These are phyloP conservation scores for Cephonodes hylas DNA, from an alignment of 2,888 invertebrate genomes.

Conservation along the genomic window DNA sequence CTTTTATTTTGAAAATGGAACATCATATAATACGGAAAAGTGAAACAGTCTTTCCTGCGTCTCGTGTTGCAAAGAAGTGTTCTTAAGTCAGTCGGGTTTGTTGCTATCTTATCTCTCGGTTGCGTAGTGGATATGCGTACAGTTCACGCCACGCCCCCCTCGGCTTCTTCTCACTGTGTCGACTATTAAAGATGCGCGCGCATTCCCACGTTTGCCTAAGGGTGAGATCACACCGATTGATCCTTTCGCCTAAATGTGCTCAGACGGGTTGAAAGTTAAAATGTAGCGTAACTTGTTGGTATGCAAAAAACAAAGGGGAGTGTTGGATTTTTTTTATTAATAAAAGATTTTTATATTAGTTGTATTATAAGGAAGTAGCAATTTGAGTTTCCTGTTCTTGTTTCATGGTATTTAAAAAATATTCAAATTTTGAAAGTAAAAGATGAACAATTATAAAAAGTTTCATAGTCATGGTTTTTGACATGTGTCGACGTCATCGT, in stretches of 20 bases:
- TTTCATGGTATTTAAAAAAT: no score
- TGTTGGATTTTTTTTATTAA: no score
- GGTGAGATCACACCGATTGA: constrained; percentile 53
- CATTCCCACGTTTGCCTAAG: constrained; percentile 58
- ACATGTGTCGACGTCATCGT: constrained; percentile 43
- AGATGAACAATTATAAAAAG: no score
- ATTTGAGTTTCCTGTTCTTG: no score
- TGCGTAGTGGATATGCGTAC: constrained; percentile 71
- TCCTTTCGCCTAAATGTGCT: constrained; percentile 23
- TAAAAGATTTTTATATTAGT: no score
- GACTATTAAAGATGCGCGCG: constrained; percentile 70
- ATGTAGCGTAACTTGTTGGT: background rate
- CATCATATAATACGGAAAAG: background rate
- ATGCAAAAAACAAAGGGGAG: no score
- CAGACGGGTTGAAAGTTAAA: background rate
- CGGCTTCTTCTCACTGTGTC: constrained; percentile 52
- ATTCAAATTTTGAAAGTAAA: no score
- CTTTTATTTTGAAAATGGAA: no score
- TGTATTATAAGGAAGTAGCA: no score
- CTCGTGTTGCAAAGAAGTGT: background rate
- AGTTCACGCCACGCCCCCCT: constrained; percentile 66
- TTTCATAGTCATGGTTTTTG: no score
- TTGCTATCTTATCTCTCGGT: constrained; percentile 49
- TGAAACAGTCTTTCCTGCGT: background rate
- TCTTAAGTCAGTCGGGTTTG: background rate